These are phyloP conservation scores for Lepisosteus oculatus DNA, from an alignment of 2,113 vertebrate genomes.

Conservation along the genomic window DNA sequence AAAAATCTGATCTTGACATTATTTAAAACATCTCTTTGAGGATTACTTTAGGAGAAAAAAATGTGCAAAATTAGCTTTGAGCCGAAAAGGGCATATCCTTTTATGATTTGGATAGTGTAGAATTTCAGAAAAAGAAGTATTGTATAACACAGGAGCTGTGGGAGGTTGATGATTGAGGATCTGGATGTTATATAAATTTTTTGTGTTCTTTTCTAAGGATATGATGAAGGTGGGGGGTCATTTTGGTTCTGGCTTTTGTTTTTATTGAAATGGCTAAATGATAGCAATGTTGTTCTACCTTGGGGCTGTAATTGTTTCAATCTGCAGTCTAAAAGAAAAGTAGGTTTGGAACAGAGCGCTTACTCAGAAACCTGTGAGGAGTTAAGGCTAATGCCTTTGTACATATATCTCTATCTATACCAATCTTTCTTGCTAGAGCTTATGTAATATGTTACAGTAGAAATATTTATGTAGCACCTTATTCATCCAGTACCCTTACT, in stretches of 20 bases:
- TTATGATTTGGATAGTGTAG: conserved; percentile 23
- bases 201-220: conserved; percentile 31
- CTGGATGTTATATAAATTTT: conserved; percentile 18
- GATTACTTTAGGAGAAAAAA: not conserved
- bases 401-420: conserved; percentile 14
- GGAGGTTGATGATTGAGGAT: conserved; percentile 27
- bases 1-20: too few relatives aligned
- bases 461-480: conserved; percentile 12
- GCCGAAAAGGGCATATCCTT: conserved; percentile 17
- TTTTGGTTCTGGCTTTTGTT: conserved; percentile 28
- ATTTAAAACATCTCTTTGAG: too few relatives aligned
- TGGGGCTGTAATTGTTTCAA: conserved; percentile 44
- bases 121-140: conserved; percentile 22
- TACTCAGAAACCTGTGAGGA: not conserved
- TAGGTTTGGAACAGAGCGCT: not conserved
- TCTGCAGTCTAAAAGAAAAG: conserved; percentile 28
- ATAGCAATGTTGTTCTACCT: conserved; percentile 37
- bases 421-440: conserved; percentile 9
- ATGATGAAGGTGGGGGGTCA: conserved; percentile 19
- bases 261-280: conserved; percentile 37
- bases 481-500: conserved; percentile 7
- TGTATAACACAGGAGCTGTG: conserved; percentile 22
- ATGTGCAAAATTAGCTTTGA: conserved; percentile 11
- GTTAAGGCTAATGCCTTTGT: conserved; percentile 20
- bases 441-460: conserved; percentile 12